These are phyloP conservation scores for Ginglymostoma cirratum DNA, from an alignment of 2,113 vertebrate species.

Conservation along the genomic window DNA sequence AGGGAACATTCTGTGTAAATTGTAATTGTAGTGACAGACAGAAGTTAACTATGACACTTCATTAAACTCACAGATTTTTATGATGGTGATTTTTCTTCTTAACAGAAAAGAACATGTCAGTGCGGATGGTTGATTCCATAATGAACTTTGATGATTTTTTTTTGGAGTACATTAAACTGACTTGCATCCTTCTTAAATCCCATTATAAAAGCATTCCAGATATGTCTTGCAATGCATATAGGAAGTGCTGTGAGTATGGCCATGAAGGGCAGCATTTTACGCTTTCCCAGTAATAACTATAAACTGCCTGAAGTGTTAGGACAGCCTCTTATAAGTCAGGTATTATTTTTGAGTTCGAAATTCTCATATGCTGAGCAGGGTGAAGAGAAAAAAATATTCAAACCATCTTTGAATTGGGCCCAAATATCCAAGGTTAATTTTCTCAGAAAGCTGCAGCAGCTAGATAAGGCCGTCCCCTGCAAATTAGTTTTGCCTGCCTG, in stretches of 20 bases:
- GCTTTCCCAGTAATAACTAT: constrained; percentile 67
- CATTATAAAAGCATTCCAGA: constrained; percentile 47
- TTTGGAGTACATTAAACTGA: constrained; percentile 67
- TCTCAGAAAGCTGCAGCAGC: constrained; percentile 98
- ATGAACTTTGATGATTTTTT: constrained; percentile 70
- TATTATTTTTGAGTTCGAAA: constrained; percentile 70
- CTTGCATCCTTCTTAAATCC: constrained; percentile 60
- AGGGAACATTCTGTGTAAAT: constrained; percentile 53
- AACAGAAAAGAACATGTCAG: constrained; percentile 65
- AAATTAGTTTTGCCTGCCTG: constrained; percentile 99
- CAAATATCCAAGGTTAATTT: constrained; percentile 99
- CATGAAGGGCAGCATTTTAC: constrained; percentile 63
- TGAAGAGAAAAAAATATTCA: constrained; percentile 71
- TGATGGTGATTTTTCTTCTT: constrained; percentile 65
- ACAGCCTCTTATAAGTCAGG: constrained; percentile 66
- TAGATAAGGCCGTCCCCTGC: constrained; percentile 98
- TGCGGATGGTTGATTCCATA: constrained; percentile 63
- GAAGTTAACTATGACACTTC: constrained; percentile 60
- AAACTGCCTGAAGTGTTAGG: constrained; percentile 65
- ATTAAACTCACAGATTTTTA: constrained; percentile 68
- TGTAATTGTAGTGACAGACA: constrained; percentile 60
- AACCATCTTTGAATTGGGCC: constrained; percentile 95
- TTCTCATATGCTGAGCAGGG: constrained; percentile 69
- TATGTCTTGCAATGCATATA: constrained; percentile 57
- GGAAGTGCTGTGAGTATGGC: constrained; percentile 55